Evolutionary conservation across 1,140 invertebrate genomes (phyloP), one percentile per base, ranked within the genome.

Genomic region (Orussus abietinus): DNA sequence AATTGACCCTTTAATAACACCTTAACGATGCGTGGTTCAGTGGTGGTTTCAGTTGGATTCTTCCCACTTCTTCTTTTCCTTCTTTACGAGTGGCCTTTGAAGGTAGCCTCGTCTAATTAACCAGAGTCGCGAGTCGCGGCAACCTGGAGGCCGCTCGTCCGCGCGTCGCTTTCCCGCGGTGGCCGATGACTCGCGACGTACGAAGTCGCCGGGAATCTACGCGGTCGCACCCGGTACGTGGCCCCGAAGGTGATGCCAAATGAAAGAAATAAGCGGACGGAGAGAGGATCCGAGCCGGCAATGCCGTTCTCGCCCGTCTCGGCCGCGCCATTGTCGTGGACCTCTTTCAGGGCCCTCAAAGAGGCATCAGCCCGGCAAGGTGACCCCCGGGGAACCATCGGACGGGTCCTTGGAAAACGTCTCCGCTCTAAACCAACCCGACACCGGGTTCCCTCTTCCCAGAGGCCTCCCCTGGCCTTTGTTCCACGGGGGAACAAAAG

Each of bases 311-410:
- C 45, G 45, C 49, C 38, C 48, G 22, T 44, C 42, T 40, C 37
- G 46, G 42, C 51, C 37, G 38, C 44, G 49, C 47, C 47, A 64
- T 66, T 64, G 62, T 66, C 57, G 55, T 46, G 41, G 39, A 45
- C 33, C 25, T 48, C 57, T 59, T 62, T 66, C 50, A 61, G 40
- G 21, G n/a, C n/a, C 19, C 47, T 61, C 39, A 61, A 60, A 57
- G 56, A 57, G 47, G 39, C 45, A 45, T 42, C 49, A 49, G 45
- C 49, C 25, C 11, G 46, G 47, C 46, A 56, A 53, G 34, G 34
- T 36, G 34, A 51, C 48, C 51, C 54, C 55, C 59, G 53, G 36
- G 53, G 40, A 48, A 43, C 35, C 35, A 48, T 37, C 34, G 38
- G 47, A 30, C 33, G 25, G 21, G 49, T 15, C 54, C 54, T 56